A percentile compares a stretch with the other conserved stretches of the same genome.
Conservation (phyloP, 2,113 vertebrate species). For the Platichthys flesus region DNA sequence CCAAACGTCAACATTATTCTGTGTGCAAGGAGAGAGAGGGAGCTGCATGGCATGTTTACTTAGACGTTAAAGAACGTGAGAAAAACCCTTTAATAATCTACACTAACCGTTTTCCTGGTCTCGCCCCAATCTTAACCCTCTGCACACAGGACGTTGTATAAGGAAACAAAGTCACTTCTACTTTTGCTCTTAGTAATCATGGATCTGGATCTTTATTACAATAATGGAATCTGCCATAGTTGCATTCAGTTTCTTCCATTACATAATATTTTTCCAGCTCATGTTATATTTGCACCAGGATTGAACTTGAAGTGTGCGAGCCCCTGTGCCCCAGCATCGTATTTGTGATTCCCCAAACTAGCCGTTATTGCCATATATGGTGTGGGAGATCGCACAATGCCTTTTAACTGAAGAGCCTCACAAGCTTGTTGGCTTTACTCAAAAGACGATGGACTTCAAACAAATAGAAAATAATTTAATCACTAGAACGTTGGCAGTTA, state of each 20-base stretch:
- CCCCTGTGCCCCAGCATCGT: background rate
- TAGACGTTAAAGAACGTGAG: conserved; percentile 14
- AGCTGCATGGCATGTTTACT: conserved; percentile 2
- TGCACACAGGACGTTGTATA: background rate
- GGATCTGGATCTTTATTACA: background rate
- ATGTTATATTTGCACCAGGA: background rate
- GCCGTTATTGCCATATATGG: background rate
- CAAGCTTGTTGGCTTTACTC: background rate
- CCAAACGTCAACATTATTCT: conserved; percentile 17
- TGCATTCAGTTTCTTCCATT: background rate
- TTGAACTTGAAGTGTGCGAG: background rate
- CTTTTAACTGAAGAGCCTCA: background rate
- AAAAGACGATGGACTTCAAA: background rate
- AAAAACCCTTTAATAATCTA: background rate
- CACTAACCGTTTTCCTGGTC: background rate
- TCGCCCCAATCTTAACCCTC: background rate
- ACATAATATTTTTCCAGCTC: background rate
- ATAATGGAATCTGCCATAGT: background rate
- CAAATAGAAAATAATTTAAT: too few species aligned
- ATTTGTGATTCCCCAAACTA: background rate
- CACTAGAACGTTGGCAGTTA: background rate
- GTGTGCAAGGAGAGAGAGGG: background rate
- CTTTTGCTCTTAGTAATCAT: background rate
- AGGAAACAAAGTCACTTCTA: background rate
- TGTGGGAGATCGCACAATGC: background rate